Conservation (phyloP, 2,888 invertebrate species). For the Noctua janthina region DNA sequence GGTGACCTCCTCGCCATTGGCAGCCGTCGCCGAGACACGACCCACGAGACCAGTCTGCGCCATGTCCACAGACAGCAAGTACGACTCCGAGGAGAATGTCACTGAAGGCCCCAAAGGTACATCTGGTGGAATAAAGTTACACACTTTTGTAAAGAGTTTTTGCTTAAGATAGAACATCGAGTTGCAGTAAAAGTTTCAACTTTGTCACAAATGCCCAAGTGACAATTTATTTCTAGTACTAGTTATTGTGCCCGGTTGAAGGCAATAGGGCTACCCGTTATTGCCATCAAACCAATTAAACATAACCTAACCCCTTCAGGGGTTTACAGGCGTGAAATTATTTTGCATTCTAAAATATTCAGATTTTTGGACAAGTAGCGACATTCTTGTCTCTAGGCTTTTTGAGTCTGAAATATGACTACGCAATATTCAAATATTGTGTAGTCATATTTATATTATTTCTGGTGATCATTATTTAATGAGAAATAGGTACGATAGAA, state of each 20-base stretch:
- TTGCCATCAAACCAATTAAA: background rate
- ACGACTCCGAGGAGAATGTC: slow-evolving; percentile 77
- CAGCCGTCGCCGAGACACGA: slow-evolving; percentile 78
- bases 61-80: slow-evolving; percentile 75
- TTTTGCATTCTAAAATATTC: background rate
- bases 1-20: slow-evolving; percentile 78
- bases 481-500: too few relatives aligned
- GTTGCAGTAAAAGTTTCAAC: background rate
- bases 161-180: background rate
- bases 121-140: slow-evolving; percentile 15
- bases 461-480: too few relatives aligned
- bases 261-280: background rate
- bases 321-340: background rate
- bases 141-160: background rate
- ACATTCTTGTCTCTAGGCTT: background rate
- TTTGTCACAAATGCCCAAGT: background rate
- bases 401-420: too few relatives aligned
- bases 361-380: background rate
- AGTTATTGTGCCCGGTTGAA: background rate
- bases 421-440: background rate
- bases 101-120: slow-evolving; percentile 61
- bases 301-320: background rate
- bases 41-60: slow-evolving; percentile 79
- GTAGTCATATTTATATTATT: background rate
- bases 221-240: background rate